These are phyloP conservation scores for Osmerus eperlanus DNA, from an alignment of 2,113 vertebrate species.

Conservation along the genomic window DNA sequence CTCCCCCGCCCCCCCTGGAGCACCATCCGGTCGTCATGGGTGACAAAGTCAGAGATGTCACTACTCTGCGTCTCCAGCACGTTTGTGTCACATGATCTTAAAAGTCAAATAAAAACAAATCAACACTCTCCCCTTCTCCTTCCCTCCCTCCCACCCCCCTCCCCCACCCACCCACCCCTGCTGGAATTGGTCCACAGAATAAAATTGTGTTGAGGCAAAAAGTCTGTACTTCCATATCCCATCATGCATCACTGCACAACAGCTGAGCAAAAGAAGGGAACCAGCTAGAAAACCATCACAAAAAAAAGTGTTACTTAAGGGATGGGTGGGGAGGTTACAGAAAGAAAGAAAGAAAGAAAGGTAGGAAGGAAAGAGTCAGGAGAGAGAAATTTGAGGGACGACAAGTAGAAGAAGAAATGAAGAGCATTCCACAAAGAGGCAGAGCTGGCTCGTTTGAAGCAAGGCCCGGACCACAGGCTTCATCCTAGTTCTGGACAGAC, in stretches of 20 bases:
- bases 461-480: slow-evolving; percentile 54
- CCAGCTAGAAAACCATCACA: slow-evolving; percentile 49
- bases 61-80: slow-evolving; percentile 52
- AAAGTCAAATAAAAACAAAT: slow-evolving; percentile 54
- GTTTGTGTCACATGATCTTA: slow-evolving; percentile 55
- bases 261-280: slow-evolving; percentile 45
- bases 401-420: slow-evolving; percentile 17
- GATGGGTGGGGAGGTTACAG: background rate
- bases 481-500: slow-evolving; percentile 54
- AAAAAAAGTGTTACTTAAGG: slow-evolving; percentile 43
- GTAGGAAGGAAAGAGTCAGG: slow-evolving; percentile 13
- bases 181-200: slow-evolving; percentile 92
- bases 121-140: background rate
- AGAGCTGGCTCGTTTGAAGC: slow-evolving; percentile 67
- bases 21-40: background rate
- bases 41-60: slow-evolving; percentile 7
- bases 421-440: slow-evolving; percentile 69
- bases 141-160: slow-evolving; percentile 25
- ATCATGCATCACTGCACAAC: slow-evolving; percentile 61
- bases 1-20: slow-evolving; percentile 4
- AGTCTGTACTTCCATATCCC: slow-evolving; percentile 48
- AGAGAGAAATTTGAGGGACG: slow-evolving; percentile 24
- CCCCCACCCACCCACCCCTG: slow-evolving; percentile 57
- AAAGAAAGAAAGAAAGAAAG: slow-evolving; percentile 11
- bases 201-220: slow-evolving; percentile 61